Base-by-base conservation (phyloP, 2,888 invertebrate genomes). In the Lasioglossum malachurum region DNA sequence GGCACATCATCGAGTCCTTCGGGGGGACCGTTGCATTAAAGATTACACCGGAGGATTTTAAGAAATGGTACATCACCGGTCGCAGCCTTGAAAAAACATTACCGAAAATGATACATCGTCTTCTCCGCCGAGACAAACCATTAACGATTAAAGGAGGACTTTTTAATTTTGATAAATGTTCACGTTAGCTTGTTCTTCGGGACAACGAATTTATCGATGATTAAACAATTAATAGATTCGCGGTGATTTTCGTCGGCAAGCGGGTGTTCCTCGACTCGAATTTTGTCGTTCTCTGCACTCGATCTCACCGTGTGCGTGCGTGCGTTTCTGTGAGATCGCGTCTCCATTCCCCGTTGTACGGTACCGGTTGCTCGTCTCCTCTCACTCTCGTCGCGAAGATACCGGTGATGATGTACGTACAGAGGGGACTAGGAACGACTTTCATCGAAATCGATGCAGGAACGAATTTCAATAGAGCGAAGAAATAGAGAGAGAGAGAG, bases 291-390 rank as follows among this genome's bases (percentile, higher is more conserved):
- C 16, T 46, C 72, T 27, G 71, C n/a, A 23, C 35, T 71, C 41
- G 41, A 41, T 53, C 80, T 38, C 49, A 27, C 69, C 49, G 49
- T 49, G 49, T 19, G 23, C 27, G 67, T 41, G 57, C 27, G 57
- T 41, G 67, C 72, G 75, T 81, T 80, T 67, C 78, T 82, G 77
- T 73, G 78, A 69, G 67, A 27, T 19, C 44, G 44, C 41, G 57
- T 76, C 81, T 72, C 86, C 86, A 82, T 83, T 86, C 88, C 78
- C 86, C 67, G 23, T 53, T 44, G 72, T 85, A 82, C 83, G 82
- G 83, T 82, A 87, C 87, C 88, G 87, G 87, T 89, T 89, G 86
- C 88, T 80, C 87, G 87, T 90, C 77, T 77, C 89, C 88, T 89
- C 89, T 89, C 89, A 86, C 90, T 89, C 88, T 90, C 83, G 78